phyloP scores from a whole-genome alignment of 2,797 vertebrate genomes.

The Centroberyx gerrardi region DNA sequence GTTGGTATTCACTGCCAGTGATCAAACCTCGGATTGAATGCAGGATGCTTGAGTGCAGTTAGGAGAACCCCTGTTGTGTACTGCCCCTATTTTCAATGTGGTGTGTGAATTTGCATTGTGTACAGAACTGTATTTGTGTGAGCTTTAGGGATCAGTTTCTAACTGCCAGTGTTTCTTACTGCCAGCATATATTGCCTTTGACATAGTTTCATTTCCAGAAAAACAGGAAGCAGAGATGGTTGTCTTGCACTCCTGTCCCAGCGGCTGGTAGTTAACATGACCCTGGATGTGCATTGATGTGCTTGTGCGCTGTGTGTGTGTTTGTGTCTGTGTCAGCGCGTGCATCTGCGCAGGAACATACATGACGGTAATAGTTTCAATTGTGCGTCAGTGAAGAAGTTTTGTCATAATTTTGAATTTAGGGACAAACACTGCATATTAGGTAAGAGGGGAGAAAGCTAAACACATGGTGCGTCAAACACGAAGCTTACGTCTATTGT shows the following conservation, averaged over 20 bases:
- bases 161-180: constrained; percentile 60
- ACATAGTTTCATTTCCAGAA: constrained; percentile 83
- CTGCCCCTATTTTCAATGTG: constrained; percentile 51
- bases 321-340: constrained; percentile 9
- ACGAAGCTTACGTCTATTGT: not conserved
- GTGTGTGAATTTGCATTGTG: constrained; percentile 20
- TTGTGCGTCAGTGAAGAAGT: not conserved
- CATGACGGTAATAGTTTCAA: not conserved
- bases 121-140: constrained; percentile 42
- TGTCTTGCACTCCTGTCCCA: constrained; percentile 76
- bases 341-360: not conserved
- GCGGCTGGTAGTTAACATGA: constrained; percentile 70
- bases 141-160: constrained; percentile 57
- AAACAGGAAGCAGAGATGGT: constrained; percentile 85
- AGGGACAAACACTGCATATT: constrained; percentile 6
- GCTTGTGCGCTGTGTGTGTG: constrained; percentile 33
- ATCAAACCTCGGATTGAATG: constrained; percentile 51
- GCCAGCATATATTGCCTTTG: constrained; percentile 78
- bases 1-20: constrained; percentile 56
- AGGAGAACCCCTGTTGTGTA: constrained; percentile 46
- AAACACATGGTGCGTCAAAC: not conserved
- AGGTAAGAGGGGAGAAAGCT: constrained; percentile 4
- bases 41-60: constrained; percentile 28
- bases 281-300: constrained; percentile 69
- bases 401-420: too few relatives aligned